Evolutionary conservation across 2,113 vertebrate genomes (phyloP), one percentile per base, ranked within the genome.

Genomic region (Poecilia latipinna): DNA sequence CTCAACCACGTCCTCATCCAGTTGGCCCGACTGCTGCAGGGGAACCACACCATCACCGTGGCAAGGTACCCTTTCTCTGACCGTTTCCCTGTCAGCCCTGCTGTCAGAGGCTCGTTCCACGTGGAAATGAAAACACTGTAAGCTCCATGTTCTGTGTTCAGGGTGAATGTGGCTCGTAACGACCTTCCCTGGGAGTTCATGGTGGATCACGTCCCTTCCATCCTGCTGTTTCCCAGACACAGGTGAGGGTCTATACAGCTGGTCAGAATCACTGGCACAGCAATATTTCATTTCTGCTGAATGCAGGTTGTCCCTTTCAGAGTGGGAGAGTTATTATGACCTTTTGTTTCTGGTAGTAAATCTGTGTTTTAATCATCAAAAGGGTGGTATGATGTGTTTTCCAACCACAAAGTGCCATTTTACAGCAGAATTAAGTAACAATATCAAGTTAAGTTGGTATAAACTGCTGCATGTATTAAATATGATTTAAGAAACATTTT

Each of bases 181-280:
- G 98, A 99, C 89, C 97, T 99, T 77, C 98, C 97, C 2, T 99
- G 98, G 98, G 98, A 99, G 91, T 97, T 98, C 79, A 98, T 99
- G 97, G 97, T 97, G 62, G 96, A 99, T 75, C 96, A 76, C n/a
- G 93, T 99, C 77, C 98, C 98, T 65, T 95, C 96, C 2, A 85
- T 99, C 78, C 94, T 99, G 68, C 94, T 99, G 88, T 99, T 98
- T 68, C 98, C 97, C 77, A 94, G 93, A 83, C 91, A 95, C 90
- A 97, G 97, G 98, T 98, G 93, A 95, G 75, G 24, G 22, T 12
- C 68, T 65, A 24, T 31, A 26, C 22, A 54, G 61, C 51, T 62
- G 13, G 4, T 31, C 12, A 7, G 17, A 29, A 31, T 62, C 12
- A 54, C 22, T 54, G 51, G 7, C 51, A 57, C 6, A 57, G 3